Evolutionary conservation across 1,140 invertebrate species (phyloP).

Genomic region (Brachionus koreanus): DNA sequence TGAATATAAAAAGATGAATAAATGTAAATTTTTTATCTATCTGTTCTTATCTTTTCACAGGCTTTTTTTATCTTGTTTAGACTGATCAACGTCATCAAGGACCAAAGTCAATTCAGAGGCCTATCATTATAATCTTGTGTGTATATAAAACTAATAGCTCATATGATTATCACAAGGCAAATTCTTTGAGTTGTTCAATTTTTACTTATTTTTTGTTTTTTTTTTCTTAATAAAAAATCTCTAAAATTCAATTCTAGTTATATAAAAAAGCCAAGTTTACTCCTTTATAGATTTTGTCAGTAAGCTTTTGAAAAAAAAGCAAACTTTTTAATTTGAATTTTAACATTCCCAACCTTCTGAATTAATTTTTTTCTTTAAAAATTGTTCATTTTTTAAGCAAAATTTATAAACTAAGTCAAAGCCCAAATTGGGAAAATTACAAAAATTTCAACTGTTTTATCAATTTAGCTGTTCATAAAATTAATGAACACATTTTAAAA

Average conservation of each 20-base stretch:
- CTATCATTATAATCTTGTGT: neutral
- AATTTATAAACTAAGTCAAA: no score
- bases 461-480: no score
- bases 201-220: neutral
- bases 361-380: no score
- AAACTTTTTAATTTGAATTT: neutral
- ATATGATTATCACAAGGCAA: neutral
- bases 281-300: no score
- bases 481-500: no score
- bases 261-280: no score
- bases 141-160: neutral
- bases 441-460: no score
- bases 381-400: no score
- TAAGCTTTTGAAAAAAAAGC: no score
- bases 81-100: neutral
- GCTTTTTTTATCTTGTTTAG: neutral
- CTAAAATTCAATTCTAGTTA: neutral
- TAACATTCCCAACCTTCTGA: neutral
- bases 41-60: neutral
- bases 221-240: neutral
- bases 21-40: constrained; percentile 31
- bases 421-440: no score
- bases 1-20: constrained; percentile 15
- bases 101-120: neutral
- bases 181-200: neutral